Percentiles rank a stretch among this genome's conserved stretches.
These are phyloP conservation scores for Channa striata DNA, from an alignment of 2,797 vertebrate genomes.

Conservation along the genomic window DNA sequence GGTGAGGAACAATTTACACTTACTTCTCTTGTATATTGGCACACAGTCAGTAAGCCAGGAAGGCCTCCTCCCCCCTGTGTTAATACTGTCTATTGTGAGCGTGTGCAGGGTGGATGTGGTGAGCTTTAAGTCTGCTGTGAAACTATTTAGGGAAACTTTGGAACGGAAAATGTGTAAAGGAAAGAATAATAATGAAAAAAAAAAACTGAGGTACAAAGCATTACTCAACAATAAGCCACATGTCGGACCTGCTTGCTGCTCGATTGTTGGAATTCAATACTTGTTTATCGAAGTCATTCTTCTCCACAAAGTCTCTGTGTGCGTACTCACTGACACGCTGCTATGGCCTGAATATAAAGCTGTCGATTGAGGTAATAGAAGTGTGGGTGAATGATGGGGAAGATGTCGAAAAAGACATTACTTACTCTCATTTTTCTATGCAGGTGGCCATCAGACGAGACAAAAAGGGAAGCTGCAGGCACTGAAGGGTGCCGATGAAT, in stretches of 20 bases:
- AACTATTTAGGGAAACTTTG: conserved; percentile 81
- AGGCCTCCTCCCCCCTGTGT: conserved; percentile 69
- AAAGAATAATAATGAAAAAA: conserved; percentile 74
- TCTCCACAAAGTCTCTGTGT: conserved; percentile 9
- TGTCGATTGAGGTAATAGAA: conserved; percentile 28
- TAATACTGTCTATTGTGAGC: conserved; percentile 79
- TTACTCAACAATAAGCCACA: conserved; percentile 64
- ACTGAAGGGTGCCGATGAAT: conserved; percentile 58
- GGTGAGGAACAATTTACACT: conserved; percentile 34
- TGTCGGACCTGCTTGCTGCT: conserved; percentile 46
- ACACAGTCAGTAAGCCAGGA: conserved; percentile 72
- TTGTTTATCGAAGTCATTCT: conserved; percentile 51
- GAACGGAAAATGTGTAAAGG: conserved; percentile 71
- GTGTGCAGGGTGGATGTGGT: conserved; percentile 69
- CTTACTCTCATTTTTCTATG: conserved; percentile 11
- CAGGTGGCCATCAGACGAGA: conserved; percentile 64
- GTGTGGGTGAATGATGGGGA: conserved; percentile 13
- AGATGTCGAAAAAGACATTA: conserved; percentile 6
- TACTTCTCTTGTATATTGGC: conserved; percentile 59
- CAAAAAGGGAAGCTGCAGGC: conserved; percentile 57
- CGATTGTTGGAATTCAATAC: conserved; percentile 42
- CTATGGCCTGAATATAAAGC: conserved; percentile 19
- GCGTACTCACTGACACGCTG: conserved; percentile 12
- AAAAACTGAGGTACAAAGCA: conserved; percentile 55
- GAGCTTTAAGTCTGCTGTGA: conserved; percentile 53